Evolutionary conservation across 2,888 invertebrate genomes (phyloP).

Genomic region (Sialis lutaria): DNA sequence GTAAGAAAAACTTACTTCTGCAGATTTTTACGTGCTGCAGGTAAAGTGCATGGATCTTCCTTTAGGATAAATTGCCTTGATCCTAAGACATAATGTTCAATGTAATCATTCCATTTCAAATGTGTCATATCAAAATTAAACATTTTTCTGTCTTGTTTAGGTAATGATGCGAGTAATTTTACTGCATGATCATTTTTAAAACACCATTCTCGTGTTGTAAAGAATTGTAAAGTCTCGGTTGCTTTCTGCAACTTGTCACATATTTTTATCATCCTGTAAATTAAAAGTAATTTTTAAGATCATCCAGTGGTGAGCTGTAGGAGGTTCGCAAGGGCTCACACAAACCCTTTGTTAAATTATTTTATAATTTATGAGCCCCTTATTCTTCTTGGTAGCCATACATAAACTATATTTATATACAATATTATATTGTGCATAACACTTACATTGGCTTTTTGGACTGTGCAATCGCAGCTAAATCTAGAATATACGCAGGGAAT

Average conservation of each 20-base stretch:
- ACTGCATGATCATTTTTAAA: slow-evolving; percentile 38
- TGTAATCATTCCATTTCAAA: slow-evolving; percentile 44
- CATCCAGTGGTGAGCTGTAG: not conserved
- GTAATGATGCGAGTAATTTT: slow-evolving; percentile 25
- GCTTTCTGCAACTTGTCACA: slow-evolving; percentile 42
- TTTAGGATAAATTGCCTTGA: slow-evolving; percentile 48
- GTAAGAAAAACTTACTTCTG: slow-evolving; percentile 26
- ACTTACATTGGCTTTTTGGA: slow-evolving; percentile 39
- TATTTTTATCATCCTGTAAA: slow-evolving; percentile 42
- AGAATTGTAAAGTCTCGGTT: slow-evolving; percentile 43
- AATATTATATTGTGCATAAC: too few species aligned
- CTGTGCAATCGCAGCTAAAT: slow-evolving; percentile 30
- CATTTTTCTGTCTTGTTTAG: slow-evolving; percentile 25
- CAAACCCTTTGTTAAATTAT: too few species aligned
- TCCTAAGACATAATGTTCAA: slow-evolving; percentile 45
- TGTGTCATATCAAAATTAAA: slow-evolving; percentile 32
- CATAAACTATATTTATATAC: not conserved
- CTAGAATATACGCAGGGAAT: slow-evolving; percentile 40
- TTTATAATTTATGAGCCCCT: too few species aligned
- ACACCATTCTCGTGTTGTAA: slow-evolving; percentile 49
- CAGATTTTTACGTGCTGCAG: slow-evolving; percentile 33
- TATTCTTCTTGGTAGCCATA: too few species aligned
- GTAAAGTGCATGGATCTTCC: slow-evolving; percentile 41
- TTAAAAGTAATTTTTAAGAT: slow-evolving; percentile 12
- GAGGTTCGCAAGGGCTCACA: not conserved